These are phyloP conservation scores for Parapristionchus giblindavisi DNA, from an alignment of 2,888 invertebrate genomes.

Conservation along the genomic window DNA sequence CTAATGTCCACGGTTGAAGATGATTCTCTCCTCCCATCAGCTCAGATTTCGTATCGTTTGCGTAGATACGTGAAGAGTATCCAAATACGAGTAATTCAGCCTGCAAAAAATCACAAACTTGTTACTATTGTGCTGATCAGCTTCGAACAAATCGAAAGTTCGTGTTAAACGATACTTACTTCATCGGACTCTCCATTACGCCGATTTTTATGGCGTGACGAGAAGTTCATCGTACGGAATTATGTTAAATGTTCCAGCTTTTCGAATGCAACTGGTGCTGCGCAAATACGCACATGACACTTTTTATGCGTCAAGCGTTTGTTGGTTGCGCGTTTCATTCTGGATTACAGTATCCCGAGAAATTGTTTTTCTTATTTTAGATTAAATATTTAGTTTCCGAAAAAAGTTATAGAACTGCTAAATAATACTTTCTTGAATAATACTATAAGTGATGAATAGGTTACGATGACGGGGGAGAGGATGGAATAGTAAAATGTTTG, in stretches of 20 bases:
- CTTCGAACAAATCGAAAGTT: background rate
- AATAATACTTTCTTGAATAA: no score
- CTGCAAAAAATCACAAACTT: slow-evolving; percentile 34
- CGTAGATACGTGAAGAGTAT: slow-evolving; percentile 57
- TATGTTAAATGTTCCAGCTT: background rate
- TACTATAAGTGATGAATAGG: no score
- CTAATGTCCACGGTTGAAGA: slow-evolving; percentile 60
- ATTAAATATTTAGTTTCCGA: background rate
- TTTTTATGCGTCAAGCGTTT: background rate
- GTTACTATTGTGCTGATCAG: background rate
- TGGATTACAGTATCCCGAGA: background rate
- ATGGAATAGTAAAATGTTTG: no score
- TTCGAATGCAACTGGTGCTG: no score
- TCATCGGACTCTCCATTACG: background rate
- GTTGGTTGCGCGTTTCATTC: background rate
- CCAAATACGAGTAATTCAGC: slow-evolving; percentile 58
- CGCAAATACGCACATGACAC: background rate
- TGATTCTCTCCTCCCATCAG: slow-evolving; percentile 55
- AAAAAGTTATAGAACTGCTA: no score
- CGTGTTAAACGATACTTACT: background rate
- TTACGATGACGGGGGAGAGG: no score
- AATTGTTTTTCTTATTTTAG: no score
- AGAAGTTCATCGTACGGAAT: background rate
- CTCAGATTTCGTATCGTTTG: slow-evolving; percentile 46
- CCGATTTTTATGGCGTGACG: slow-evolving; percentile 10